A percentile compares a stretch with the other conserved stretches of the same genome.
Evolutionary conservation across 2,888 invertebrate genomes (phyloP).

Genomic region (Osedax frankpressi): DNA sequence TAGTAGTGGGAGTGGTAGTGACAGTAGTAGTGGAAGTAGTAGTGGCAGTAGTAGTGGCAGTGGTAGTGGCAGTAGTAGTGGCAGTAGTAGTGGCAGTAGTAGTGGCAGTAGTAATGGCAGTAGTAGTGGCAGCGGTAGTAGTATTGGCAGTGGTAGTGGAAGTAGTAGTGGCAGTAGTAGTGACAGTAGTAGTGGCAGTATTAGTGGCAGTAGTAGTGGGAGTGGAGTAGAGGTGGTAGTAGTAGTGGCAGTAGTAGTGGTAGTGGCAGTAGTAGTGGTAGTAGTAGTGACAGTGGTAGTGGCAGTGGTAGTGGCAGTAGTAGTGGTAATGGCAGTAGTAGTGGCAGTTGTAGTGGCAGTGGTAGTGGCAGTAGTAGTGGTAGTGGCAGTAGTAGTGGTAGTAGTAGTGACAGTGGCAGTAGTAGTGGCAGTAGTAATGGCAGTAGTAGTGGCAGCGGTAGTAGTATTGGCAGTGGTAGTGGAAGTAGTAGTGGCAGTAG

Average conservation of each 20-base stretch:
- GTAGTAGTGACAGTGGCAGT: not conserved
- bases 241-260: not conserved
- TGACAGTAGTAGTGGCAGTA: not conserved
- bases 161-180: not conserved
- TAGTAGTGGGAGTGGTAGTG: not conserved
- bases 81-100: not conserved
- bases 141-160: not conserved
- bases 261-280: not conserved
- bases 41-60: not conserved
- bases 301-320: not conserved
- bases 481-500: not conserved
- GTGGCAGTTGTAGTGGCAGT: not conserved
- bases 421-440: not conserved
- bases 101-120: not conserved
- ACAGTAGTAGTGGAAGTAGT: too few relatives aligned
- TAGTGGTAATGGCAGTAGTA: not conserved
- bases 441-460: not conserved
- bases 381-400: not conserved
- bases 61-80: not conserved
- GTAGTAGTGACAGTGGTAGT: not conserved
- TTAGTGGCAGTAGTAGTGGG: too few relatives aligned
- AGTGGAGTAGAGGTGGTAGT: too few relatives aligned
- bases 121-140: not conserved
- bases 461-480: not conserved
- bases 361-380: not conserved